Conservation (phyloP, 2,113 vertebrate genomes). For the Notiomystis cincta region DNA sequence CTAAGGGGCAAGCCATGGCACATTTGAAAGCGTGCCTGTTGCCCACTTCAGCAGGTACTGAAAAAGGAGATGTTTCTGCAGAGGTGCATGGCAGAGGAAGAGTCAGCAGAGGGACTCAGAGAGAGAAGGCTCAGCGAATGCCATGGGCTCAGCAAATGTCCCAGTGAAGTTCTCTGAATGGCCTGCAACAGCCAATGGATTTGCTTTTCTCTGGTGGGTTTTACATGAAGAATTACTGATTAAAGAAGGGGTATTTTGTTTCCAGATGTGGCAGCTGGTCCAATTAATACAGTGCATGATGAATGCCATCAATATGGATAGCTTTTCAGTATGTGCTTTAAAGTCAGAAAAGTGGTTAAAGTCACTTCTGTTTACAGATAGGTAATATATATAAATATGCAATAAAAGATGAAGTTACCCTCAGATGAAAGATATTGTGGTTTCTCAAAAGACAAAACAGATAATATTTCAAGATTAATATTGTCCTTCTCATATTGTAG, state of each 20-base stretch:
- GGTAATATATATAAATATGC: neutral
- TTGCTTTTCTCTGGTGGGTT: accelerated
- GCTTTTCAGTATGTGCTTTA: neutral
- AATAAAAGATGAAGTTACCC: neutral
- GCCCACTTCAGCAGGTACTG: neutral
- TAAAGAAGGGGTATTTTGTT: neutral
- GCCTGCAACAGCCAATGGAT: accelerated
- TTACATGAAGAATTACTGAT: neutral
- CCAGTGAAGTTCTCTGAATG: neutral
- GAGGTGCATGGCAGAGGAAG: neutral
- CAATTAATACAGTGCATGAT: neutral
- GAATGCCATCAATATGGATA: neutral
- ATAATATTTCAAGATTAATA: neutral
- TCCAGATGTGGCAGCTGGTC: neutral
- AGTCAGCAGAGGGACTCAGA: neutral
- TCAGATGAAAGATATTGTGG: neutral
- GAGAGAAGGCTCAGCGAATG: neutral
- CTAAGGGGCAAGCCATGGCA: neutral
- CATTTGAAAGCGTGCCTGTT: accelerated
- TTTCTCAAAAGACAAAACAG: neutral
- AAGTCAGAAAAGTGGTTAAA: neutral
- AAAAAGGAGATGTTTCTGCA: neutral
- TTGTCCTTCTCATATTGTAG: neutral
- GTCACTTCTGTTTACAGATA: neutral
- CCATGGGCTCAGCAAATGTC: neutral